These are phyloP conservation scores for Drosophila auraria DNA, from an alignment of 1,140 invertebrate species.

Conservation along the genomic window DNA sequence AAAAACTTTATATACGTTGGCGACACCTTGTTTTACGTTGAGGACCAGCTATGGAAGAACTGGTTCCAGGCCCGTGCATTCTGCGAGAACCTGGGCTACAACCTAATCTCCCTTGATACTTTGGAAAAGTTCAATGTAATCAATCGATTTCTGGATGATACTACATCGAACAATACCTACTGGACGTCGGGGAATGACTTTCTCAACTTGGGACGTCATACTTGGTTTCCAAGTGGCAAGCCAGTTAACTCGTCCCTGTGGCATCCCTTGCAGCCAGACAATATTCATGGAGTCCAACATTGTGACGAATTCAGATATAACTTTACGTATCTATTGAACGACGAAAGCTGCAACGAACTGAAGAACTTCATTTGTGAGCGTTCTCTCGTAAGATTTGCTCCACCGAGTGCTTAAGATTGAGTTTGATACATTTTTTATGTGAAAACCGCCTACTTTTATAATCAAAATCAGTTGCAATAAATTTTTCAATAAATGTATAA, in stretches of 20 bases:
- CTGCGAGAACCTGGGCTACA: slow-evolving; percentile 17
- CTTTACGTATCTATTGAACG: not conserved
- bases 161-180: not conserved
- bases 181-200: slow-evolving; percentile 5
- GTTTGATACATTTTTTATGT: not conserved
- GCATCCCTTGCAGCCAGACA: slow-evolving; percentile 1
- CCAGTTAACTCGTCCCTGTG: not conserved
- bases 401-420: not conserved
- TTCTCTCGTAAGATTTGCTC: not conserved
- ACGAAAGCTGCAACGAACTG: not conserved
- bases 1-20: slow-evolving; percentile 7
- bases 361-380: slow-evolving; percentile 12
- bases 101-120: not conserved
- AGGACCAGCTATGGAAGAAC: slow-evolving; percentile 1
- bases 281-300: not conserved
- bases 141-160: slow-evolving; percentile 2
- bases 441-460: not conserved
- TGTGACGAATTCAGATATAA: slow-evolving; percentile 10
- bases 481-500: not conserved
- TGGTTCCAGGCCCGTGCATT: slow-evolving; percentile 1
- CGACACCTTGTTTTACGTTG: slow-evolving; percentile 2
- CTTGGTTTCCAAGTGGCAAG: slow-evolving; percentile 7
- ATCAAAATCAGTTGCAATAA: not conserved
- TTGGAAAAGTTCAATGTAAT: not conserved
- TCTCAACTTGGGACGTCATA: not conserved